Percentiles rank a stretch among this genome's conserved stretches.
phyloP scores from a whole-genome alignment of 2,797 vertebrate genomes.

The Bufotes viridis region DNA sequence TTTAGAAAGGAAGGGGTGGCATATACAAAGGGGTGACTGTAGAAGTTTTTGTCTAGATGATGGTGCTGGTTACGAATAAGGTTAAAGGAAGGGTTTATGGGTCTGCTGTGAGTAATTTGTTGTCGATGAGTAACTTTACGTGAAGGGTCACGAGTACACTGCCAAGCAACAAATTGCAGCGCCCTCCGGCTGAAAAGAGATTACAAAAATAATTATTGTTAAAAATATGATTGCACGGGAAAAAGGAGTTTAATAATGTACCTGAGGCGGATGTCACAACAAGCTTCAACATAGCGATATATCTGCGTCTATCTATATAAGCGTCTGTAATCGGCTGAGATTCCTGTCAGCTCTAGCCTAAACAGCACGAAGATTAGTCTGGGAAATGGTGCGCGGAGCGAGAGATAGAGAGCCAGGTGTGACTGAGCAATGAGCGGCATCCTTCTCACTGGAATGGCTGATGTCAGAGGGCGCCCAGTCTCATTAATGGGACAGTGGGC shows the following conservation, averaged over 20 bases:
- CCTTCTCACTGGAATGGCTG: not conserved
- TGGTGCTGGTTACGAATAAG: not conserved
- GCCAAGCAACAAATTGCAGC: constrained; percentile 14
- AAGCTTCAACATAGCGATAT: constrained; percentile 46
- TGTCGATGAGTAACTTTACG: not conserved
- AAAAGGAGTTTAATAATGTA: constrained; percentile 54
- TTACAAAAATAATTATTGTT: constrained; percentile 59
- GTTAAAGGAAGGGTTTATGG: not conserved
- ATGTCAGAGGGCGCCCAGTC: not conserved
- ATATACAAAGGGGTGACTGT: not conserved
- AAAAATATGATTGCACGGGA: constrained; percentile 50
- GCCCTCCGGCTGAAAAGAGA: constrained; percentile 38
- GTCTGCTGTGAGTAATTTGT: constrained; percentile 1
- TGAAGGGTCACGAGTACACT: not conserved
- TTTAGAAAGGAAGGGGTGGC: too few species aligned
- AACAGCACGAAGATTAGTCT: constrained; percentile 27
- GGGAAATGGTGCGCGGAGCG: not conserved
- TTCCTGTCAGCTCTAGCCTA: constrained; percentile 50
- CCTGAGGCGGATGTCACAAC: constrained; percentile 25
- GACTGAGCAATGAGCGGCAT: not conserved
- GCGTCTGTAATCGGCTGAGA: constrained; percentile 52
- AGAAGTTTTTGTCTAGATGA: not conserved
- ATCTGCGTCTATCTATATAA: constrained; percentile 48
- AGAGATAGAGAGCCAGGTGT: constrained; percentile 14
- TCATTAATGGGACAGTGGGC: not conserved